These are phyloP conservation scores for Proctacanthus coquilletti DNA, from an alignment of 1,140 invertebrate species.

Conservation along the genomic window DNA sequence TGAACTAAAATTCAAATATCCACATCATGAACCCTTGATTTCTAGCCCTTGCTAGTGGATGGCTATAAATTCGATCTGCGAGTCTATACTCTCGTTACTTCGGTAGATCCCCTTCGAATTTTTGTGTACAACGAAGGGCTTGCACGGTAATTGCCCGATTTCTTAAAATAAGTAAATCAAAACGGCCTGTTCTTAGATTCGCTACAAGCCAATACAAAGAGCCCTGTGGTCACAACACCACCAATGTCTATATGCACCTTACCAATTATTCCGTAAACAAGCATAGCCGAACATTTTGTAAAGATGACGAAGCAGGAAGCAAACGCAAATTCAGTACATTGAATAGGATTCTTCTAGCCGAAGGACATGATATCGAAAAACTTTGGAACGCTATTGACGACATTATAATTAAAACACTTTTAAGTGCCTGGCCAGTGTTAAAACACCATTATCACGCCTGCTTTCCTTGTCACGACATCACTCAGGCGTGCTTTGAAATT, in stretches of 20 bases:
- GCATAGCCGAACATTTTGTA: constrained; percentile 53
- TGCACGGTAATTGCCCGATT: constrained; percentile 45
- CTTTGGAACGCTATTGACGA: constrained; percentile 76
- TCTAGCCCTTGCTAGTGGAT: constrained; percentile 73
- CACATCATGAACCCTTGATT: constrained; percentile 1
- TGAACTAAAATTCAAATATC: not conserved
- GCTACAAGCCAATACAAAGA: constrained; percentile 73
- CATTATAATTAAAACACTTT: constrained; percentile 76
- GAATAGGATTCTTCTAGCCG: constrained; percentile 51
- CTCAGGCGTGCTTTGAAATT: constrained; percentile 78
- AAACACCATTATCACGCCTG: constrained; percentile 78
- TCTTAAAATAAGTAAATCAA: no score
- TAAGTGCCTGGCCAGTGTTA: constrained; percentile 68
- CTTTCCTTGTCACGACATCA: constrained; percentile 69
- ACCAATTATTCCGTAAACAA: constrained; percentile 97
- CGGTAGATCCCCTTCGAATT: constrained; percentile 80
- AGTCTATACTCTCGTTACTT: constrained; percentile 86
- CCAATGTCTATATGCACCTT: constrained; percentile 88
- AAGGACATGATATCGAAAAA: constrained; percentile 54
- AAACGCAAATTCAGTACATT: constrained; percentile 74
- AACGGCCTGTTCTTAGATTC: constrained; percentile 42
- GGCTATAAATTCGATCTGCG: constrained; percentile 95
- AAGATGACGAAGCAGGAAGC: constrained; percentile 63
- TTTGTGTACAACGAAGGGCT: constrained; percentile 94
- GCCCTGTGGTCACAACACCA: constrained; percentile 58